These are phyloP conservation scores for Bombus affinis DNA, from an alignment of 1,140 invertebrate species.

Conservation along the genomic window DNA sequence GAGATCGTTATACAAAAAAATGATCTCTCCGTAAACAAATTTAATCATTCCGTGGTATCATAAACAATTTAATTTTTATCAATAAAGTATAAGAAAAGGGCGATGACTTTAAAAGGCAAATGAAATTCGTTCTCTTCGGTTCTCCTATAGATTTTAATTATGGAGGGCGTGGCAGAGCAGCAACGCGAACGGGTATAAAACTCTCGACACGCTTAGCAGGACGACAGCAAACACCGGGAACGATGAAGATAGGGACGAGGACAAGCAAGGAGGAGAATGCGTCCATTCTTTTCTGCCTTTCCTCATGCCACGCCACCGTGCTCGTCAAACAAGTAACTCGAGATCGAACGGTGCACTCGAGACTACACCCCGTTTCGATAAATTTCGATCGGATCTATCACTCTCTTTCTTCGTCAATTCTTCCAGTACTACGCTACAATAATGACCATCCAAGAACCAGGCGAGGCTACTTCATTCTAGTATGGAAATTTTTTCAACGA, in stretches of 20 bases:
- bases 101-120: conserved; percentile 8
- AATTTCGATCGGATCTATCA: conserved; percentile 58
- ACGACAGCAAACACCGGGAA: conserved; percentile 35
- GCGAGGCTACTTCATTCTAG: neutral
- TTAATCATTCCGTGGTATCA: neutral
- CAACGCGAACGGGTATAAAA: conserved; percentile 17
- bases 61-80: conserved; percentile 11
- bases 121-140: neutral
- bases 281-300: conserved; percentile 46
- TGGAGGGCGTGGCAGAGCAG: conserved; percentile 15
- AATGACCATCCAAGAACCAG: neutral
- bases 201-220: conserved; percentile 17
- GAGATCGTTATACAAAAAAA: neutral
- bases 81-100: neutral
- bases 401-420: neutral
- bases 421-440: neutral
- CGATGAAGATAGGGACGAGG: neutral
- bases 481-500: conserved; percentile 56
- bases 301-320: neutral
- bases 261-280: neutral
- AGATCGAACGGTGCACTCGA: conserved; percentile 49
- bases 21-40: neutral
- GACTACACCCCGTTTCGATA: conserved; percentile 38
- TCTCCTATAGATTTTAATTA: conserved; percentile 49
- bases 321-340: conserved; percentile 59